These are phyloP conservation scores for Hirundo rustica DNA, from an alignment of 2,797 vertebrate species.

Conservation along the genomic window DNA sequence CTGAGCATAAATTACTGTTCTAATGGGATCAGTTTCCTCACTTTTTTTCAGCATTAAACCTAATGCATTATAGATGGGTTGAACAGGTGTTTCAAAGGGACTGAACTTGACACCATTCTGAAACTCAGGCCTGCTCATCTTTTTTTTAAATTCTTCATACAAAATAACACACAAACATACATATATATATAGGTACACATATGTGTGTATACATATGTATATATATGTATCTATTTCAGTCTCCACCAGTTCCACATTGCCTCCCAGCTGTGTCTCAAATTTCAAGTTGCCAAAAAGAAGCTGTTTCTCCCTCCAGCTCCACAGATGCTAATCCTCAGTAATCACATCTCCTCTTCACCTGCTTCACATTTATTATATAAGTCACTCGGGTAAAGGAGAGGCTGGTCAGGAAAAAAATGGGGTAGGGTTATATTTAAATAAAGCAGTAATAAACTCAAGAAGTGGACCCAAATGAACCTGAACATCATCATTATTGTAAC, in stretches of 20 bases:
- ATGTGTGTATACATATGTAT: too few relatives aligned
- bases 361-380: not conserved
- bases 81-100: not conserved
- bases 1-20: not conserved
- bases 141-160: not conserved
- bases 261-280: not conserved
- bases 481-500: conserved; percentile 1
- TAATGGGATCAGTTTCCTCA: not conserved
- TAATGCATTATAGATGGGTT: not conserved
- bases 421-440: not conserved
- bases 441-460: not conserved
- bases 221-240: not conserved
- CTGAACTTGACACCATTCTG: not conserved
- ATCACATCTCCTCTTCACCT: not conserved
- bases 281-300: not conserved
- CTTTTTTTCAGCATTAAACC: not conserved
- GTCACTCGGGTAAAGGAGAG: not conserved
- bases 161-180: accelerated
- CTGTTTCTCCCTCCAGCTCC: not conserved
- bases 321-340: not conserved
- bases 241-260: not conserved
- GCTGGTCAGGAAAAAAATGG: not conserved
- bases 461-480: not conserved
- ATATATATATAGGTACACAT: not conserved
- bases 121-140: not conserved